Evolutionary conservation across 2,113 vertebrate genomes (phyloP).

Genomic region (Calcarius ornatus): DNA sequence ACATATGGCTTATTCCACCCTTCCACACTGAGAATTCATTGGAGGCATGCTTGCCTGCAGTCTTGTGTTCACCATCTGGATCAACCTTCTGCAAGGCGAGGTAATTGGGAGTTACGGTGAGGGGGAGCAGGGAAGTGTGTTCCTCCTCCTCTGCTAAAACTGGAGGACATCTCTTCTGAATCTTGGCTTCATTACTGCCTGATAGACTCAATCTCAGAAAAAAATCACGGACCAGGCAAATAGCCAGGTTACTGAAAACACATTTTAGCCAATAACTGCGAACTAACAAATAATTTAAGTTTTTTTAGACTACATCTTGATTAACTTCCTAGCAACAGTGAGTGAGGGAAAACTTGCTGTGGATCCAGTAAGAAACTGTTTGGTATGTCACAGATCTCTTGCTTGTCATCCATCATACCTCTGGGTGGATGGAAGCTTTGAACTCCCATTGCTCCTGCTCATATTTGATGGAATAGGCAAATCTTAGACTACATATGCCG

Average conservation of each 20-base stretch:
- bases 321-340: slow-evolving; percentile 19
- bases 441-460: neutral
- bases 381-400: neutral
- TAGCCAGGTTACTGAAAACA: slow-evolving; percentile 10
- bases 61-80: slow-evolving; percentile 56
- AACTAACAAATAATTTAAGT: neutral
- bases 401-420: neutral
- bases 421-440: neutral
- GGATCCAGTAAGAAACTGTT: neutral
- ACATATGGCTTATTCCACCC: slow-evolving; percentile 63
- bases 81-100: slow-evolving; percentile 19
- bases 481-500: neutral
- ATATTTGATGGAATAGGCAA: neutral
- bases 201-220: neutral
- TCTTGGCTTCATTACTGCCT: neutral
- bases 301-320: neutral
- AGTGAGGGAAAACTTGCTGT: neutral
- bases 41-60: slow-evolving; percentile 21
- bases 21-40: slow-evolving; percentile 25
- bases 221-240: neutral
- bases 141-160: neutral
- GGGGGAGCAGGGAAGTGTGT: neutral
- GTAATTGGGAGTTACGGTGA: slow-evolving; percentile 17
- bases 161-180: neutral
- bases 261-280: neutral